These are phyloP conservation scores for mouse (Mus musculus) DNA, from an alignment of 2,113 vertebrate genomes.

Conservation along the genomic window DNA sequence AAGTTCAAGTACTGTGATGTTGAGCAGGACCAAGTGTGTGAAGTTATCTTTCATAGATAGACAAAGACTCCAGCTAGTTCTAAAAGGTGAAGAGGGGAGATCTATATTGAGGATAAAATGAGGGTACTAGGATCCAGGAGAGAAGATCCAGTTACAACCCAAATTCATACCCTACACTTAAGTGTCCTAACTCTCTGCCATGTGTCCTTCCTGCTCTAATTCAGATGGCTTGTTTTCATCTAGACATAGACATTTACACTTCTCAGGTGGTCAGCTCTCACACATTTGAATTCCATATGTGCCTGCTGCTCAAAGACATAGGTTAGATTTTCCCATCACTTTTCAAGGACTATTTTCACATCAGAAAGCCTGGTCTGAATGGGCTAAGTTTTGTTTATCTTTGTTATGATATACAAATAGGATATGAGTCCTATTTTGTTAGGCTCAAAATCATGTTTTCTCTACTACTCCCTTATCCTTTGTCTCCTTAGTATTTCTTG, in stretches of 20 bases:
- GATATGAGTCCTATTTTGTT: background rate
- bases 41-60: background rate
- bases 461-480: background rate
- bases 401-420: background rate
- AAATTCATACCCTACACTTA: background rate
- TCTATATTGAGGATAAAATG: background rate
- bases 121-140: background rate
- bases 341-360: conserved; percentile 4
- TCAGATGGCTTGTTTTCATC: conserved; percentile 31
- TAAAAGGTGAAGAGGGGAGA: conserved; percentile 12
- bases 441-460: background rate
- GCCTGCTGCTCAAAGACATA: background rate
- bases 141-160: background rate
- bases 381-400: background rate
- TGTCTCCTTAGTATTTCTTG: background rate
- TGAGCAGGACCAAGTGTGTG: background rate
- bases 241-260: conserved; percentile 14
- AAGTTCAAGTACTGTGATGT: background rate
- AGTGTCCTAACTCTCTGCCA: conserved; percentile 8
- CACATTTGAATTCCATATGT: background rate
- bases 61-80: background rate
- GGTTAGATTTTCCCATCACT: conserved; percentile 7
- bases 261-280: conserved; percentile 3
- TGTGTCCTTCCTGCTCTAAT: background rate
- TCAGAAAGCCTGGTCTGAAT: background rate